Conservation (phyloP, 2,113 vertebrate species). For the Phylloscopus trochiloides region DNA sequence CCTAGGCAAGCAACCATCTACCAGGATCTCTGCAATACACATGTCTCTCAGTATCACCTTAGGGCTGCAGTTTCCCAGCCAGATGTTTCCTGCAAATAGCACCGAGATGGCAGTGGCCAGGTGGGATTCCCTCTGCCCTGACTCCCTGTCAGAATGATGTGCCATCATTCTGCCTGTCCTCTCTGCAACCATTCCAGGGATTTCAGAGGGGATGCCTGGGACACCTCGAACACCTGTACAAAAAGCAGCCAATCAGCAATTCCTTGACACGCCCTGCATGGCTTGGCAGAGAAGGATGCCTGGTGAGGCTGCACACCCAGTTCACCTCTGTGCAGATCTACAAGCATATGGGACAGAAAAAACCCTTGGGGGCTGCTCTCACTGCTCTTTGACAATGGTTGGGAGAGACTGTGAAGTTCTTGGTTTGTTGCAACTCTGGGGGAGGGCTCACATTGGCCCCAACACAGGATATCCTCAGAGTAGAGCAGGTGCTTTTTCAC, state of each 20-base stretch:
- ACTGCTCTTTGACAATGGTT: rapidly evolving
- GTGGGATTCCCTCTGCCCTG: not conserved
- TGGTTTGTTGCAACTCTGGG: not conserved
- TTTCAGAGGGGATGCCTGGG: not conserved
- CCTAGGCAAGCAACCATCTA: not conserved
- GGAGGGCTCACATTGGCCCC: rapidly evolving
- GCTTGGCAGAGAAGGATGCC: not conserved
- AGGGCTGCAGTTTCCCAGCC: not conserved
- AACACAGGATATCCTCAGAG: not conserved
- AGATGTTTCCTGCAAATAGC: not conserved
- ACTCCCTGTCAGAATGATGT: not conserved
- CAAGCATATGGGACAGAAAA: not conserved
- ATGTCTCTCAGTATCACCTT: not conserved
- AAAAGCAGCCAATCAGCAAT: not conserved
- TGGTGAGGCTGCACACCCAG: rapidly evolving
- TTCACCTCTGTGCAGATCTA: not conserved
- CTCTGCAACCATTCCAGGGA: not conserved
- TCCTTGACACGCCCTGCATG: not conserved
- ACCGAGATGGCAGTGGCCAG: rapidly evolving
- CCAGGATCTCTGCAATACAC: rapidly evolving
- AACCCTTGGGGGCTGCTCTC: not conserved
- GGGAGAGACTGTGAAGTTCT: not conserved
- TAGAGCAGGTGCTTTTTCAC: not conserved
- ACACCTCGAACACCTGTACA: rapidly evolving
- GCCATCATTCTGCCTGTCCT: not conserved